Conservation (phyloP, 2,888 invertebrate species). For the Enchytraeus crypticus region DNA sequence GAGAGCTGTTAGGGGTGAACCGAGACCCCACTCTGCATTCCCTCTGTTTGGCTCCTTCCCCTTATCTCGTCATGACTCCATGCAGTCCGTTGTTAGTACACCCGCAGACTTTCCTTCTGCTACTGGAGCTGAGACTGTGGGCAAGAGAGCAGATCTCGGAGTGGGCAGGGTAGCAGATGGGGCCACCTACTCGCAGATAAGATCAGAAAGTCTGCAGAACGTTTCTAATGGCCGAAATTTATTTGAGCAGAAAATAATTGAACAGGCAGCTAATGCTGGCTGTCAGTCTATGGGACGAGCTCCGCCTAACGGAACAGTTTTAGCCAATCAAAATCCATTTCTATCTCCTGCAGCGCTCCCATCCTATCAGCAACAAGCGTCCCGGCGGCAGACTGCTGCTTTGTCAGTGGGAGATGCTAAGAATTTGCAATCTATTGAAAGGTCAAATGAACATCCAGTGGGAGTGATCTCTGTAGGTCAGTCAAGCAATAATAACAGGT, state of each 20-base stretch:
- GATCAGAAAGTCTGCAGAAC: neutral
- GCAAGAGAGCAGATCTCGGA: neutral
- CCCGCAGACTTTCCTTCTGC: neutral
- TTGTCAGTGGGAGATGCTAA: no score
- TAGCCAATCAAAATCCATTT: no score
- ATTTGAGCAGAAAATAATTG: neutral
- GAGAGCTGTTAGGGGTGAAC: neutral
- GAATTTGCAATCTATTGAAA: no score
- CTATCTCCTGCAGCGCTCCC: no score
- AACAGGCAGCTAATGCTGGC: no score
- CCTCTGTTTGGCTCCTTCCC: neutral
- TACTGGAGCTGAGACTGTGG: neutral
- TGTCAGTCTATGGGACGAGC: no score
- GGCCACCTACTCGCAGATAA: neutral
- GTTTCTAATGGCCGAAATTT: constrained; percentile 2
- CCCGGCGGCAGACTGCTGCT: no score
- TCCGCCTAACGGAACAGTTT: no score
- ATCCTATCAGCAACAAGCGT: no score
- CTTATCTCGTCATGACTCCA: neutral
- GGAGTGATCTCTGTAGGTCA: no score
- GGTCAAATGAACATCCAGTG: no score
- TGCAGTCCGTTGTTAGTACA: neutral
- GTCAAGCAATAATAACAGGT: no score
- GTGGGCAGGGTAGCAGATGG: neutral
- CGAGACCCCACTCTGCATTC: neutral